Evolutionary conservation across 64 coral and sea anemone genomes (phyloP), one percentile per base, ranked within the genome.

Genomic region (Astreopora myriophthalma): DNA sequence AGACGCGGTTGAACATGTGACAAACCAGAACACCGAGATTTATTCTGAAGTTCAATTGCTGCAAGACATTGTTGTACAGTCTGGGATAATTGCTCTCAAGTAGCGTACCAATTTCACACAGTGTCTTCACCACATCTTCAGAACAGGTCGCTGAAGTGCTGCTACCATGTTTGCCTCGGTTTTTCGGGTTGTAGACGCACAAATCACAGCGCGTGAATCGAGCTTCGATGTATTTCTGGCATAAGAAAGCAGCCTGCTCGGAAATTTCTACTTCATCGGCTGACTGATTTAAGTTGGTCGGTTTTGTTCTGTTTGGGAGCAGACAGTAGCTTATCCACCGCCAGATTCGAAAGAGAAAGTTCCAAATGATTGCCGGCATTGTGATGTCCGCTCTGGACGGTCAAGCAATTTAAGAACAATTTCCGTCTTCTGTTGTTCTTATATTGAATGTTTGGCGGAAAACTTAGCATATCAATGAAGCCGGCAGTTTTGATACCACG

Each of bases 1-100:
- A 96, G 7, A 96, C 95, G 3, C 95, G 90, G 29, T 87, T 90
- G 70, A 96, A 96, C 81, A 96, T 71, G 44, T 91, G 87, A 65
- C 95, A 96, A 6, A 96, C 87, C 2, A 96, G 72, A 11, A 96
- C 60, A 13, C 89, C 95, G 10, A 93, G 69, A 37, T 79, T 93
- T 13, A 96, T 75, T 23, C 87, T 49, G 25, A 89, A 96, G 80
- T 96, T 96, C 8, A 96, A 52, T 62, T 96, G 95, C 6, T 77
- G 86, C 6, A 79, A 77, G 19, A 96, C 87, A 73, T 96, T 90
- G 22, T 78, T 79, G 44, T 94, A 96, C 1, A 96, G 62, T 6
- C 67, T 33, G 11, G 95, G 95, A 28, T 79, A 90, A 23, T 65
- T 74, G 22, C 64, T 79, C 63, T 96, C 95, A 13, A 96, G 55